Base-by-base conservation (phyloP, 2,113 vertebrate genomes). In the Phyllostomus discolor region DNA sequence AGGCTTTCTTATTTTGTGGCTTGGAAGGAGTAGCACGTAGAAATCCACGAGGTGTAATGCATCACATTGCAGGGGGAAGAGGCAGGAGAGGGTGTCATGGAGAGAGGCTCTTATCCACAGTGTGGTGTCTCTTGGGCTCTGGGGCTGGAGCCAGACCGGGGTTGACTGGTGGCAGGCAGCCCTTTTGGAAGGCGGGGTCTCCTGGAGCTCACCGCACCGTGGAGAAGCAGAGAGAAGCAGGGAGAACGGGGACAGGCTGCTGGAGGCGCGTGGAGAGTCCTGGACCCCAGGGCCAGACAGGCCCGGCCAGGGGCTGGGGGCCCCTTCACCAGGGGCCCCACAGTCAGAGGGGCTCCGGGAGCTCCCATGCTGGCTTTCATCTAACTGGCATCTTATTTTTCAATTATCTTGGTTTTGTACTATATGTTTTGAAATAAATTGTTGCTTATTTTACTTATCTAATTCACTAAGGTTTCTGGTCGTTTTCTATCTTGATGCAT, bases 31-130 rank as follows among this genome's bases (percentile, higher is more conserved):
- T 24, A 62, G 64, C 0, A 1, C 26, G 28, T 52, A 10, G 12
- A 72, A 38, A n/a, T 22, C 15, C 11, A 7, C 0, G 0, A 17
- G 79, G 19, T 2, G 0, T 48, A 33, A 17, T 0, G 57, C 24
- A 3, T 33, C 54, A 17, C 0, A 7, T 16, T 92, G 81, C 64
- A 19, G 11, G 7, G 10, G 26, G 20, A 3, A 4, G 54, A 20
- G 14, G 8, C 2, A 4, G 19, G 19, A 2, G 31, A 72, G 59
- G 33, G 41, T 35, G 4, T 54, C 69, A 16, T 0, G 8, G 50
- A 41, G 28, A 33, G 10, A 46, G 46, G 16, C 17, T 28, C 28
- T 43, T 14, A 10, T 19, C 10, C 8, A 75, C 12, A 41, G 24
- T 0, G 5, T 33, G 7, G 31, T 12, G 16, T 52, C 48, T 59